These are phyloP conservation scores for Monoplex corrugatus DNA, from an alignment of 2,888 invertebrate species.

Conservation along the genomic window DNA sequence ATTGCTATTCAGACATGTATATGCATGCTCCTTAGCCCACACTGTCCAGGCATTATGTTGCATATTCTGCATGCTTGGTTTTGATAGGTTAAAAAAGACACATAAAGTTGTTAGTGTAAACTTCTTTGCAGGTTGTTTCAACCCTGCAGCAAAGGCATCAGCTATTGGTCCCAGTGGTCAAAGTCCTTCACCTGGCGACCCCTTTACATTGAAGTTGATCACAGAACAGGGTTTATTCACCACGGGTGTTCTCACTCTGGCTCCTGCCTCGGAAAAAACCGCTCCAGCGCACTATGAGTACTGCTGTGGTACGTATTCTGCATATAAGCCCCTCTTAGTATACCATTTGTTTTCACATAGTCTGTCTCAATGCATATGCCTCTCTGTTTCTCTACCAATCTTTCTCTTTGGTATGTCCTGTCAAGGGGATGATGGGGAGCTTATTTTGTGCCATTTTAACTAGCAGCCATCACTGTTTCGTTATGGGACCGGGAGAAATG, in stretches of 20 bases:
- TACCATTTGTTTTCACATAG: too few species aligned
- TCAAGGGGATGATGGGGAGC: too few species aligned
- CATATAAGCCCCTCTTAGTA: neutral
- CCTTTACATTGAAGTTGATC: constrained; percentile 65
- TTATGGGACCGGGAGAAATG: too few species aligned
- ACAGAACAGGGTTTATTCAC: constrained; percentile 69
- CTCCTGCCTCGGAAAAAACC: constrained; percentile 67
- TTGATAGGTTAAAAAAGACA: too few species aligned
- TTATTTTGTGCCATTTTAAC: too few species aligned
- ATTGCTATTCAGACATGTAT: too few species aligned
- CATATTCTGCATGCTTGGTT: too few species aligned
- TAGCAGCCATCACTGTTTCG: too few species aligned
- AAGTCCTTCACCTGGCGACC: constrained; percentile 60
- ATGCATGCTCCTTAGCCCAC: too few species aligned
- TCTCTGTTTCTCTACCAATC: neutral
- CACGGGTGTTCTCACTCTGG: constrained; percentile 64
- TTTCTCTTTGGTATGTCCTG: neutral
- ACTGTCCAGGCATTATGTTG: too few species aligned
- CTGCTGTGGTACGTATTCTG: constrained; percentile 64
- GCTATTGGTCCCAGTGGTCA: constrained; percentile 64
- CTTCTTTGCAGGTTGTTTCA: constrained; percentile 71
- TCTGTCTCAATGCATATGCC: too few species aligned
- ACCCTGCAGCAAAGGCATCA: constrained; percentile 56
- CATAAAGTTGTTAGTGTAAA: neutral
- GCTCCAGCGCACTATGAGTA: constrained; percentile 61